These are phyloP conservation scores for Cichlasoma orientale DNA, from an alignment of 2,797 vertebrate genomes.

Conservation along the genomic window DNA sequence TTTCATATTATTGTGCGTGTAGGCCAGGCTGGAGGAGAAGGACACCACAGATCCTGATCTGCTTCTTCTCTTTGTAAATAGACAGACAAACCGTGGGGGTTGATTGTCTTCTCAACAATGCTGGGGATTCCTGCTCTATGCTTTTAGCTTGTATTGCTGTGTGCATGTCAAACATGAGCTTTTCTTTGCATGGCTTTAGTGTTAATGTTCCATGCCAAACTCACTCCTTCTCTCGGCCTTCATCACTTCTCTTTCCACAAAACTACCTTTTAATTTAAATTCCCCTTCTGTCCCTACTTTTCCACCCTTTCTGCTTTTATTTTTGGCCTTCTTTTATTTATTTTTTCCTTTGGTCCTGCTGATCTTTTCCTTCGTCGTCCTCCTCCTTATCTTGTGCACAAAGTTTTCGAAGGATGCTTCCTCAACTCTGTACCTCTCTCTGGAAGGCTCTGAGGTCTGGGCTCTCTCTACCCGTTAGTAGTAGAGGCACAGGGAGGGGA, in stretches of 20 bases:
- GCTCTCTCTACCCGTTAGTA: conserved; percentile 49
- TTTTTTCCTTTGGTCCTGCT: conserved; percentile 36
- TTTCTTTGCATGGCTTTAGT: conserved; percentile 95
- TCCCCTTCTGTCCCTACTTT: conserved; percentile 33
- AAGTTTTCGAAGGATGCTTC: conserved; percentile 85
- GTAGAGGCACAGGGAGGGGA: conserved; percentile 66
- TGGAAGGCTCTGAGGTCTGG: conserved; percentile 59
- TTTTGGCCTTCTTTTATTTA: conserved; percentile 68
- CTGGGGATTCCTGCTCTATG: conserved; percentile 83
- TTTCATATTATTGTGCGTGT: conserved; percentile 90
- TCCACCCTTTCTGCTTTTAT: conserved; percentile 65
- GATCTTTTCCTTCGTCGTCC: conserved; percentile 49
- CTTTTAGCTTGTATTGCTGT: conserved; percentile 88
- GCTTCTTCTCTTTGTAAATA: conserved; percentile 88
- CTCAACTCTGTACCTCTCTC: conserved; percentile 82
- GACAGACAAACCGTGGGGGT: conserved; percentile 79
- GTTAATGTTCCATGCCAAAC: conserved; percentile 86
- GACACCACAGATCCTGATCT: conserved; percentile 50
- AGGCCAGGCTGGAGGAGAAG: conserved; percentile 81
- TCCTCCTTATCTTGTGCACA: conserved; percentile 73
- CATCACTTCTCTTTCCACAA: conserved; percentile 74
- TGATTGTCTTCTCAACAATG: conserved; percentile 80
- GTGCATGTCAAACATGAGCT: conserved; percentile 86
- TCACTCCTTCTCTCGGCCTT: conserved; percentile 78
- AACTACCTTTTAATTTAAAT: conserved; percentile 60